Evolutionary conservation across 2,888 invertebrate genomes (phyloP), one percentile per base, ranked within the genome.

Genomic region (Cephus spinipes): DNA sequence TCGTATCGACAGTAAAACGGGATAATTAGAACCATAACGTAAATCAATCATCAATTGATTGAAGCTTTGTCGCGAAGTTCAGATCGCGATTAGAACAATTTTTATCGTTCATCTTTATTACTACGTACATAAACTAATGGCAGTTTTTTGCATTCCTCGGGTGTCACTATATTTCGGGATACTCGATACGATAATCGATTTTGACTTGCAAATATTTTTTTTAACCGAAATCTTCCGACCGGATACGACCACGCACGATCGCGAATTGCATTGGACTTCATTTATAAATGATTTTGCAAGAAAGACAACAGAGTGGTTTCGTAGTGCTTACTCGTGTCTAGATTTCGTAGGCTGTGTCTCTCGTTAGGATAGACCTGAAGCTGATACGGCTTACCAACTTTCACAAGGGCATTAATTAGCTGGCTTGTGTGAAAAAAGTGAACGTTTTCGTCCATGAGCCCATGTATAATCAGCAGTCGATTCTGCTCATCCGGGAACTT

Each of bases 381-480:
- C 86, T 98, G 95, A 91, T 99, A 98, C 1, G 99, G 99, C 92
- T 99, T 99, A 81, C 98, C 98, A n/a, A 96, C 96, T 85, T 96
- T 95, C 78, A 99, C 95, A 81, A 99, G 94, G 79, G 96, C 96
- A 82, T 97, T 96, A 34, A 99, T 95, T 80, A 99, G 93, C 84
- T 97, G 96, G 87, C 97, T 97, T 23, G 98, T 98, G 92, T 99
- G 99, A 85, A 96, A 96, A 92, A 99, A 99, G 92, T 99, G 99
- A 0, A 99, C 99, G 91, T 99, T 99, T 92, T 99, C 99, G 91
- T 99, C 99, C 78, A 98, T 98, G 81, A 99, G 93, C 2, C 99
- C 99, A 92, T 99, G 99, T 85, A 99, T 97, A 69, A 99, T 97
- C 31, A 99, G 93, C 83, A 99, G 92, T 68, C 99, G 94, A 88